Evolutionary conservation across 2,113 vertebrate genomes (phyloP), one percentile per base, ranked within the genome.

Genomic region (Cairina moschata): DNA sequence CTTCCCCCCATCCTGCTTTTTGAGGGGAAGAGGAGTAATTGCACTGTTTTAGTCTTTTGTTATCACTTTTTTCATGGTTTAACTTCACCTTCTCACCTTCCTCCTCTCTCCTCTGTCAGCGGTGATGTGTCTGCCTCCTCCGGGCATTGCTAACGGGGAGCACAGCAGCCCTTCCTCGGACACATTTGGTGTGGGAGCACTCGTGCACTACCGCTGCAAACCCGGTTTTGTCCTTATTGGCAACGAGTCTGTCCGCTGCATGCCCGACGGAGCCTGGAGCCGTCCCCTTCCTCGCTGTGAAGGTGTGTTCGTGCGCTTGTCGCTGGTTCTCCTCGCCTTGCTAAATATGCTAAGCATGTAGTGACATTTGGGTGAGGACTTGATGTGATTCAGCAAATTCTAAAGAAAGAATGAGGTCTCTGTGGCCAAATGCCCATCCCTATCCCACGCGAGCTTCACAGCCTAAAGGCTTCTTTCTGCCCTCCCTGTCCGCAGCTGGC

Each of bases 111-210:
- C 48, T 63, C 59, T 79, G 32, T 83, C 60, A 63, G 71, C 2
- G n/a, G 40, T 78, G 69, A 85, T 78, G 60, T 97, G 96, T 48
- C 82, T 69, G 34, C 84, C 94, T 13, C 97, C 97, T 56, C 96
- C 95, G 44, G 40, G 20, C 31, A 92, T 94, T 65, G 10, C 46
- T 79, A 75, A 96, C 8, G 95, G 96, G 60, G 52, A 7, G 22
- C 87, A 93, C 74, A 81, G 80, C 15, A 67, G 81, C 2, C 65
- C 16, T 23, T 66, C 81, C 59, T 90, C 55, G 36, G 82, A 75
- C 50, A 60, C 77, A 16, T 56, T 92, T 54, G 56, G 31, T 1
- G 91, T 93, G 15, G 96, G 95, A 86, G 77, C 94, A 32, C 52
- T 32, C 1, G 81, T 96, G 78, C 89, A 32, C 34, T 97, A 97